Conservation (phyloP, 2,797 vertebrate genomes). For the Miichthys miiuy region DNA sequence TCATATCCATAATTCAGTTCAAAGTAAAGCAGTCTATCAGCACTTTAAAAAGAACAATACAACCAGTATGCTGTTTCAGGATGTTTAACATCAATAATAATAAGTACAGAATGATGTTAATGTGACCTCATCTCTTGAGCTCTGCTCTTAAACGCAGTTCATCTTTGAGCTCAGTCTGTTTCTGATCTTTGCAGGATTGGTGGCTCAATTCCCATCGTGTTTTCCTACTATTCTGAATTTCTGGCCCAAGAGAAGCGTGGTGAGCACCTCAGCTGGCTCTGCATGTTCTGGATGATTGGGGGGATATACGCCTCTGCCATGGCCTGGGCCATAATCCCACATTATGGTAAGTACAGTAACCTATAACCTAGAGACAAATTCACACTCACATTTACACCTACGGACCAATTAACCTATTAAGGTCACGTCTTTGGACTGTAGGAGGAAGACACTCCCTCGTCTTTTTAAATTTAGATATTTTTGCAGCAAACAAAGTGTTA, state of each 20-base stretch:
- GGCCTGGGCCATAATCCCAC: slow-evolving; percentile 99
- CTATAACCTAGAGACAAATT: not conserved
- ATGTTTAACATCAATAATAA: not conserved
- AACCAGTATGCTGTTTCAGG: not conserved
- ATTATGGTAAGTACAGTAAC: slow-evolving; percentile 89
- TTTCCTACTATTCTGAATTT: slow-evolving; percentile 98
- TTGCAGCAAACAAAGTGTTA: not conserved
- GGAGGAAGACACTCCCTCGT: not conserved
- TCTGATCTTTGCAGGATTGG: slow-evolving; percentile 88
- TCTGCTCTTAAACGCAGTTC: slow-evolving; percentile 3
- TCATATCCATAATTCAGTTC: not conserved
- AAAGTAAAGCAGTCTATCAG: too few relatives aligned
- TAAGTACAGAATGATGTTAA: not conserved
- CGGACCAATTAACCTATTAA: too few relatives aligned
- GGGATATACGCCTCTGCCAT: slow-evolving; percentile 97
- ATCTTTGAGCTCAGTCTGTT: slow-evolving; percentile 23
- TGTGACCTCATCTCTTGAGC: not conserved
- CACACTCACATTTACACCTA: too few relatives aligned
- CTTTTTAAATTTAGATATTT: not conserved
- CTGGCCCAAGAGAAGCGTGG: slow-evolving; percentile 97
- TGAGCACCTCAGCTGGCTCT: slow-evolving; percentile 98
- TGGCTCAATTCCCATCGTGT: slow-evolving; percentile 97
- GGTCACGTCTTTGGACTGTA: too few relatives aligned
- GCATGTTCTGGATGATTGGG: slow-evolving; percentile 99
- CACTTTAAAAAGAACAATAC: not conserved